phyloP scores from a whole-genome alignment of 2,888 invertebrate genomes.

The Eupithecia subfuscata region DNA sequence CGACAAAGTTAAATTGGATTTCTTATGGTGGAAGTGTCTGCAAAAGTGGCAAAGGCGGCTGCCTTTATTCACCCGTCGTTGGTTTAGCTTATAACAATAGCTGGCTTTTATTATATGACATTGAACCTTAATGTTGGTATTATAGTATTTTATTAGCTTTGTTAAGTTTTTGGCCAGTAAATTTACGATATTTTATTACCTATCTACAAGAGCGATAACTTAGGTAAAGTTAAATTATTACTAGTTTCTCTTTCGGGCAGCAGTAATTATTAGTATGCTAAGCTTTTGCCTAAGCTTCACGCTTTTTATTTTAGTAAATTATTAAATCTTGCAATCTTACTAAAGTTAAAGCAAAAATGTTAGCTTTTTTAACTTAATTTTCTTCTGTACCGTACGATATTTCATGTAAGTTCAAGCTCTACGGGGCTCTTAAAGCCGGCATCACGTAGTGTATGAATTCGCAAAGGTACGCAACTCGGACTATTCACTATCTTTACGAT shows the following conservation, averaged over 20 bases:
- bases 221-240: background rate
- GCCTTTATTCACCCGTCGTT: conserved; percentile 68
- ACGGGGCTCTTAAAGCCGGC: conserved; percentile 49
- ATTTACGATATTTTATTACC: conserved; percentile 8
- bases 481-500: conserved; percentile 63
- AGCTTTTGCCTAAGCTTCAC: background rate
- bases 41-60: conserved; percentile 69
- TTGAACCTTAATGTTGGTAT: conserved; percentile 48
- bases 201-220: background rate
- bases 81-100: conserved; percentile 72
- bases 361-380: conserved; percentile 18
- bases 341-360: conserved; percentile 3
- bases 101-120: conserved; percentile 58
- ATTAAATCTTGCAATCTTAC: background rate
- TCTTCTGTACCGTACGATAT: conserved; percentile 40
- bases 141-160: conserved; percentile 50
- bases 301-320: background rate
- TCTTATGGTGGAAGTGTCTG: conserved; percentile 78
- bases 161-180: conserved; percentile 35
- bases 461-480: conserved; percentile 55
- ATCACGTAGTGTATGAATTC: conserved; percentile 67
- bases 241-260: background rate
- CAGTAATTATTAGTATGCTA: background rate
- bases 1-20: conserved; percentile 83
- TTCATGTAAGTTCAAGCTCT: conserved; percentile 41